Evolutionary conservation across 1,140 invertebrate species (phyloP), one percentile per base, ranked within the genome.

Genomic region (Neuroterus valhalla): DNA sequence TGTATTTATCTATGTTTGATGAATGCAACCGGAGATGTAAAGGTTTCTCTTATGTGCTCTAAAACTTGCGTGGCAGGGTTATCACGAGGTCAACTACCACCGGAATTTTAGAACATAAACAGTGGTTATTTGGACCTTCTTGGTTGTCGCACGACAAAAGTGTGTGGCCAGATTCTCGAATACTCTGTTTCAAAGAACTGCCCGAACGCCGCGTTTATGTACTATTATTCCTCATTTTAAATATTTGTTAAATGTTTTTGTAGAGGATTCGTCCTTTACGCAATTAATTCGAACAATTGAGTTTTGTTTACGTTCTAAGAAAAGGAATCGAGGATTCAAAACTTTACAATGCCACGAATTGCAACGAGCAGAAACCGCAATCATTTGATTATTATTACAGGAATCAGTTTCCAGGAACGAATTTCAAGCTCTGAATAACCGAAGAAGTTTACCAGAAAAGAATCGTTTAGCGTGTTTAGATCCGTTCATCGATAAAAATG

Each of bases 401-500:
- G 15, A 17, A 5, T 23, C 23, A 2, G 26, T 3, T 17, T 44
- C 42, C 23, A 45, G 42, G 3, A 23, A 66, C 3, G 44, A 72
- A 6, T 14, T 66, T 14, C 6, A 23, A 11, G 8, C 26, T 38
- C 5, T 73, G 12, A 50, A 45, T 26, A 52, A 26, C 14, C 2
- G 19, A n/a, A 42, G 14, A 72, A 15, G 12, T 4, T 44, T 72
- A 5, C 26, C n/a, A 19, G 15, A 23, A 19, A 38, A 66, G n/a
- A 72, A 42, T 45, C 55, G 45, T 82, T 86, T n/a, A n/a, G n/a
- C n/a, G n/a, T n/a, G n/a, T n/a, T n/a, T n/a, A n/a, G n/a, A n/a
- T n/a, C n/a, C n/a, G 17, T 88, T 88, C 76, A 8, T 90, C 5
- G 87, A 89, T 71, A 2, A 67, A 1, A 66, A 79, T 17, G 81